These are phyloP conservation scores for Temnothorax curvispinosus DNA, from an alignment of 1,140 invertebrate species.

Conservation along the genomic window DNA sequence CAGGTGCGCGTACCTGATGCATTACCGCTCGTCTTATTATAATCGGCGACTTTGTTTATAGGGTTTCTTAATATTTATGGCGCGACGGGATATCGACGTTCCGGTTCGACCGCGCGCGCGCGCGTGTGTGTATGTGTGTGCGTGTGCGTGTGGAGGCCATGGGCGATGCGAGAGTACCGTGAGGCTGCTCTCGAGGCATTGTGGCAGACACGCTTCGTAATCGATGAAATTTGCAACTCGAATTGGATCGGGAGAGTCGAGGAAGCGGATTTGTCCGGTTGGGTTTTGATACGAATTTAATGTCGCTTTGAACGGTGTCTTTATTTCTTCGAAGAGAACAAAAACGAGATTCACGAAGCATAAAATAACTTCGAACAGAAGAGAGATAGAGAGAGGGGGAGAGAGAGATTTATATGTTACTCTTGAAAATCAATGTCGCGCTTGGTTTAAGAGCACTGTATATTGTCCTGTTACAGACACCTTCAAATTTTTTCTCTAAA, in stretches of 20 bases:
- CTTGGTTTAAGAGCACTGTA: not conserved
- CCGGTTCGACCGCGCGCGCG: not conserved
- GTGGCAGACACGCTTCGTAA: conserved; percentile 45
- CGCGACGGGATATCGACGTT: conserved; percentile 33
- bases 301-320: not conserved
- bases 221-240: conserved; percentile 50
- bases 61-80: conserved; percentile 68
- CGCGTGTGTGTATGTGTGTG: not conserved
- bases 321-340: not conserved
- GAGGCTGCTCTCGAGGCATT: conserved; percentile 47
- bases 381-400: not conserved
- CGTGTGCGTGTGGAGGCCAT: conserved; percentile 10
- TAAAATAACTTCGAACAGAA: not conserved
- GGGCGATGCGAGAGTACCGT: conserved; percentile 10
- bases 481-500: not conserved
- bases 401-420: not conserved
- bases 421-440: not conserved
- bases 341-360: not conserved
- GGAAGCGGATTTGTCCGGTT: conserved; percentile 29
- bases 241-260: conserved; percentile 4
- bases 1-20: conserved; percentile 52
- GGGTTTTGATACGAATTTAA: not conserved
- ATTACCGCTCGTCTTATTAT: conserved; percentile 66
- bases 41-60: conserved; percentile 71
- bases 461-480: not conserved